These are phyloP conservation scores for Charina bottae DNA, from an alignment of 2,113 vertebrate species.

Conservation along the genomic window DNA sequence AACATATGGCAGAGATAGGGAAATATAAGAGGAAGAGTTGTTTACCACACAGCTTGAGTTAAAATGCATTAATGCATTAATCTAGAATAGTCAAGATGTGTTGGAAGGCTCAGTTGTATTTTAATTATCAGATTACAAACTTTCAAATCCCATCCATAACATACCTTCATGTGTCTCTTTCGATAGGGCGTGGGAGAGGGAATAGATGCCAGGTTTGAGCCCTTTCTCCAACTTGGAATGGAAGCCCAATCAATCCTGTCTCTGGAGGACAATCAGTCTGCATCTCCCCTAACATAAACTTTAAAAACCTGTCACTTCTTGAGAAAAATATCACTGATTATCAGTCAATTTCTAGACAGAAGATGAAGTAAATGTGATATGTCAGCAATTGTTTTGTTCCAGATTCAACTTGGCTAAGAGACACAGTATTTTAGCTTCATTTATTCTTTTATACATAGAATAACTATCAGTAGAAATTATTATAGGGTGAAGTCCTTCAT, in stretches of 20 bases:
- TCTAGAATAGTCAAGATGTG: not conserved
- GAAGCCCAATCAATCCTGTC: not conserved
- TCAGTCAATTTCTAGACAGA: not conserved
- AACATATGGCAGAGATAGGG: not conserved
- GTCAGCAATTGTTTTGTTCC: not conserved
- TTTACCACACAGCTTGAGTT: not conserved
- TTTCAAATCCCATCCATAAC: not conserved
- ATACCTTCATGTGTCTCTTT: not conserved
- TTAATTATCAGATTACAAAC: not conserved
- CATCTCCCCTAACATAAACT: not conserved
- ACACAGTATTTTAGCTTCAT: not conserved
- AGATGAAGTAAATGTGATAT: not conserved
- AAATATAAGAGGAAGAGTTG: not conserved
- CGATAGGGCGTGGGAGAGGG: not conserved
- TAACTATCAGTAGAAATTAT: conserved; percentile 5
- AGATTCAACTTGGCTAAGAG: not conserved
- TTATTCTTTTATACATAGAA: not conserved
- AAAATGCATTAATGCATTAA: not conserved
- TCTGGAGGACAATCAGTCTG: not conserved
- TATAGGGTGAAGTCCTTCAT: not conserved
- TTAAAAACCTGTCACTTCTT: not conserved
- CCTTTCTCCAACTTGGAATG: not conserved
- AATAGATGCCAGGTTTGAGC: not conserved
- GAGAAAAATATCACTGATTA: rapidly evolving
- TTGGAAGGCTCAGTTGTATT: not conserved